A percentile compares a stretch with the other conserved stretches of the same genome.
Evolutionary conservation across 2,113 vertebrate species (phyloP).

Genomic region (Pyrgilauda ruficollis): DNA sequence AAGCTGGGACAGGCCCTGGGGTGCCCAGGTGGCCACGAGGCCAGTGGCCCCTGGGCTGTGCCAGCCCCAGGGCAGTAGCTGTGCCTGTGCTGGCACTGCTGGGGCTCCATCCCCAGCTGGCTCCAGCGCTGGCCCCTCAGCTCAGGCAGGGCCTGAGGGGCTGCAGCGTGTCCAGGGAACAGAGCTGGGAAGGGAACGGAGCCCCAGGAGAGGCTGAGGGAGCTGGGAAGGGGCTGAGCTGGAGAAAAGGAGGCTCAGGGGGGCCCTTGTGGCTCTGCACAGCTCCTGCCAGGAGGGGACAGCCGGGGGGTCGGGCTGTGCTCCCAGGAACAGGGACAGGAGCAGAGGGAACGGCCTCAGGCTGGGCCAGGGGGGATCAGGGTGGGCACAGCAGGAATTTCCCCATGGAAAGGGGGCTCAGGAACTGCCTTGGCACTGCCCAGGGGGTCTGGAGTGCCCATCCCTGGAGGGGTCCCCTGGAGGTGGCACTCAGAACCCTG

Average conservation of each 20-base stretch:
- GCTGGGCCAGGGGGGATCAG: too few species aligned
- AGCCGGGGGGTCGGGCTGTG: neutral
- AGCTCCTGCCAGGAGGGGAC: neutral
- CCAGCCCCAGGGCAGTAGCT: too few species aligned
- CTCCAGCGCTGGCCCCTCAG: too few species aligned
- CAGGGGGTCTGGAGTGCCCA: neutral
- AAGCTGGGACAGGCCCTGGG: neutral
- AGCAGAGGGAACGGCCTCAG: neutral
- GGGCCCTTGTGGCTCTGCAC: neutral
- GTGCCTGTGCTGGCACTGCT: too few species aligned
- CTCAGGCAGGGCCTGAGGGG: too few species aligned
- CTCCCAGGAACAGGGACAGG: neutral
- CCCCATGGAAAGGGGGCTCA: too few species aligned
- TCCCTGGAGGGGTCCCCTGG: neutral
- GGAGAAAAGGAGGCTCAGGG: neutral
- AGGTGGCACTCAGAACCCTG: accelerated
- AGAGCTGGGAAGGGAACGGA: too few species aligned
- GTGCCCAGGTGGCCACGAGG: too few species aligned
- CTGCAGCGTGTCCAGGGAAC: too few species aligned
- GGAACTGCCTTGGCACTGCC: neutral
- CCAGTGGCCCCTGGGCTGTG: too few species aligned
- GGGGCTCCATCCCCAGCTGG: too few species aligned
- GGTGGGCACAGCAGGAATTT: too few species aligned
- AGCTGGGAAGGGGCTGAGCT: neutral
- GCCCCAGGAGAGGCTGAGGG: neutral